phyloP scores from a whole-genome alignment of 2,113 vertebrate genomes.

The Actenoides hombroni region DNA sequence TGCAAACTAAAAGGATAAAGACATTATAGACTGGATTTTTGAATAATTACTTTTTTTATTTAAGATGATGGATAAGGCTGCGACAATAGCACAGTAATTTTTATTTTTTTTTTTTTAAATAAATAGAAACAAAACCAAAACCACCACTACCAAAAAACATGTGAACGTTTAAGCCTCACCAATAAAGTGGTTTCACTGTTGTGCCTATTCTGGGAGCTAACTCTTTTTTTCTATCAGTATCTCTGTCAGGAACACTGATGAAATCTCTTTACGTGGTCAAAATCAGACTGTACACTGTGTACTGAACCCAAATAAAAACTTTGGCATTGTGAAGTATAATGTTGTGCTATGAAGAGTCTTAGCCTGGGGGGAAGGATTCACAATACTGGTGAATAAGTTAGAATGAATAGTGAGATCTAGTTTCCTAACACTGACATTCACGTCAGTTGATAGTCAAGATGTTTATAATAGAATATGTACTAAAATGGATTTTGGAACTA shows the following conservation, averaged over 20 bases:
- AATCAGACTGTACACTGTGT: neutral
- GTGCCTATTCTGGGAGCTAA: neutral
- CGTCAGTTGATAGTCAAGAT: neutral
- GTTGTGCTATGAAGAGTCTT: neutral
- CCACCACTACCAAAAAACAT: neutral
- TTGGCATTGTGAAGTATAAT: neutral
- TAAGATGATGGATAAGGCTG: neutral
- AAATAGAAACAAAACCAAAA: neutral
- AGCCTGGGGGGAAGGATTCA: neutral
- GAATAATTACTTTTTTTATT: neutral
- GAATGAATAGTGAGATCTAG: neutral
- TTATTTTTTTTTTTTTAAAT: neutral
- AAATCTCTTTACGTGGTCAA: neutral
- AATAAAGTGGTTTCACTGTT: neutral
- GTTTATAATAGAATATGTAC: rapidly evolving
- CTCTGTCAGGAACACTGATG: neutral
- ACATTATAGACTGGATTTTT: neutral
- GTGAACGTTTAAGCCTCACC: neutral
- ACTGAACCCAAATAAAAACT: neutral
- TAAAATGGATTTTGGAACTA: neutral
- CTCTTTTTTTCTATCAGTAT: neutral
- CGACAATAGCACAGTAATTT: neutral
- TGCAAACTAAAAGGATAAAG: neutral
- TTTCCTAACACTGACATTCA: neutral
- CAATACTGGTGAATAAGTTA: neutral